Evolutionary conservation across 2,113 vertebrate genomes (phyloP), one percentile per base, ranked within the genome.

Genomic region (Labeo catla): DNA sequence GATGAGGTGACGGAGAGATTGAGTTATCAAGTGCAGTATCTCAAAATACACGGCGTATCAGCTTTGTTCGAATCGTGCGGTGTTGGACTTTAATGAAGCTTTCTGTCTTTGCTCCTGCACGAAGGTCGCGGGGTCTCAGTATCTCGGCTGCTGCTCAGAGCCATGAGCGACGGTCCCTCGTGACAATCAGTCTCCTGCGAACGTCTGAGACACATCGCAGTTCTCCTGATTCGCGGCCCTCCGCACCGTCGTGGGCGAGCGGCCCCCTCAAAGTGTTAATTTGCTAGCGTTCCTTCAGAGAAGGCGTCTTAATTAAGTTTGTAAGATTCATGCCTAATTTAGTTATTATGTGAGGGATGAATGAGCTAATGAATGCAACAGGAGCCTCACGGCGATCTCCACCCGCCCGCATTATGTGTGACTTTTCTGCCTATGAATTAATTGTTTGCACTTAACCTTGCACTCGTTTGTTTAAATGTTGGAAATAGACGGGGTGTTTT

Each of bases 301-400:
- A 89, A 87, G 91, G 91, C 92, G 84, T 93, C 91, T 92, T 95
- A 95, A 95, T 95, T 95, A 94, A 90, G 87, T 86, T 84, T 90
- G 92, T 86, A 92, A 91, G 92, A 93, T 95, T 93, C 92, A 91
- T 87, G 92, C 90, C 91, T 94, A 92, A 94, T 95, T 95, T 93
- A 92, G 90, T 93, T 91, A 93, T 95, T 93, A 91, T 61, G 39
- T 57, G 82, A 86, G 36, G 90, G 91, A 92, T 93, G 91, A 92
- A 89, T 89, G 89, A 91, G 85, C 91, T 94, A 92, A 94, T 94
- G 92, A 93, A 90, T 85, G 73, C 89, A 89, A 91, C 86, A 54
- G 84, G 89, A 88, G 79, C 88, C 86, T 86, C 89, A 88, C 84
- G 83, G 87, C 76, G 57, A 66, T 91, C 89, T 83, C 83, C 91